Percentiles rank a stretch among this genome's conserved stretches.
These are phyloP conservation scores for Graptemys geographica DNA, from an alignment of 2,797 vertebrate genomes.

Conservation along the genomic window DNA sequence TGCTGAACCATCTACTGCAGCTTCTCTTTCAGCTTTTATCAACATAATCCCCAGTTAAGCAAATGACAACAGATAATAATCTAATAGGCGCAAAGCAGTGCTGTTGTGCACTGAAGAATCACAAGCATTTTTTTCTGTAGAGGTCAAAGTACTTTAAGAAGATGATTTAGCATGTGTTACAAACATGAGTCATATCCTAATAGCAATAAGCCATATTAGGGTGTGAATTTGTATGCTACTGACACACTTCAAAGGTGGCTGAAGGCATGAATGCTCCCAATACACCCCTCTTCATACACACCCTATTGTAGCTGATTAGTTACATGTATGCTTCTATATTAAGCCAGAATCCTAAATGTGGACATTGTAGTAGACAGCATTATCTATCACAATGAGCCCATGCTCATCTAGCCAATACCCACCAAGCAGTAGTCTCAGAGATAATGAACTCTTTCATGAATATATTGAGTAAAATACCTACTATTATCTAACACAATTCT, in stretches of 20 bases:
- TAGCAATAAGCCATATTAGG: neutral
- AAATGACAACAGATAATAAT: neutral
- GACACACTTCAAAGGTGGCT: neutral
- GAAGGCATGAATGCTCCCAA: neutral
- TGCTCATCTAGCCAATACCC: neutral
- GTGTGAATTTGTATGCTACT: neutral
- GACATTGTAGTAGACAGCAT: slow-evolving; percentile 2
- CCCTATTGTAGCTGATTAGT: neutral
- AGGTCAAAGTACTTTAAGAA: slow-evolving; percentile 19
- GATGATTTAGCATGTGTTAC: slow-evolving; percentile 11
- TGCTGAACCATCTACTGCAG: neutral
- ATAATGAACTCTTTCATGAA: neutral
- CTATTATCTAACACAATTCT: neutral
- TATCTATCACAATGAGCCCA: neutral
- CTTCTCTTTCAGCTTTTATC: neutral
- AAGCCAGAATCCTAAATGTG: neutral
- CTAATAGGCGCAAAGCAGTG: neutral
- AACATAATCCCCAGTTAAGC: neutral
- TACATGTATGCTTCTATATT: neutral
- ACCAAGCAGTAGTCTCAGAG: neutral
- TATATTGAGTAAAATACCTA: neutral
- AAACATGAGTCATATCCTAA: neutral
- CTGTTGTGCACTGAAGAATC: neutral
- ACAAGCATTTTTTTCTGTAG: neutral
- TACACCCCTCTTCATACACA: neutral